Percentiles rank a stretch among this genome's conserved stretches.
Conservation (phyloP, 2,113 vertebrate genomes). For the Chaetura pelagica region DNA sequence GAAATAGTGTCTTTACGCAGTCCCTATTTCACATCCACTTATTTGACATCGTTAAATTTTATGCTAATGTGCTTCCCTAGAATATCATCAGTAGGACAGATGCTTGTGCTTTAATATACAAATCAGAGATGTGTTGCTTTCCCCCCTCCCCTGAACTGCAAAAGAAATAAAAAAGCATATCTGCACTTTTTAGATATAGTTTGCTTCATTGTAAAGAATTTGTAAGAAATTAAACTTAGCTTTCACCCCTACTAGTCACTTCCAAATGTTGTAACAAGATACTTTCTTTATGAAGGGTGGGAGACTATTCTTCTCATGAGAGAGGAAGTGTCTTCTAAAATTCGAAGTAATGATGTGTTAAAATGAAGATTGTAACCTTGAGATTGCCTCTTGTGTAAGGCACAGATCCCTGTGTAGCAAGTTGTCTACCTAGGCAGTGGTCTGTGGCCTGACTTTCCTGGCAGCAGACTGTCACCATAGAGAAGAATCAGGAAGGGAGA, state of each 20-base stretch:
- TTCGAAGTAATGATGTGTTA: neutral
- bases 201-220: slow-evolving; percentile 62
- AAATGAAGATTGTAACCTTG: neutral
- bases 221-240: slow-evolving; percentile 58
- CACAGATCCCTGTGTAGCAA: neutral
- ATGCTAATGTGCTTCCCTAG: slow-evolving; percentile 85
- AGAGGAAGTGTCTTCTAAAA: neutral
- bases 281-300: neutral
- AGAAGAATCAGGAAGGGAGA: neutral
- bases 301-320: neutral
- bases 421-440: neutral
- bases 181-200: slow-evolving; percentile 75
- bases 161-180: slow-evolving; percentile 70
- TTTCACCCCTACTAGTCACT: slow-evolving; percentile 43
- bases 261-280: slow-evolving; percentile 30
- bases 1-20: slow-evolving; percentile 85
- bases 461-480: neutral
- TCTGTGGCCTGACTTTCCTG: neutral
- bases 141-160: slow-evolving; percentile 62
- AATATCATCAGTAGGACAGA: slow-evolving; percentile 87
- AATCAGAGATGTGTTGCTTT: slow-evolving; percentile 81
- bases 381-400: neutral
- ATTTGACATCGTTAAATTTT: slow-evolving; percentile 88
- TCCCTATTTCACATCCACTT: slow-evolving; percentile 87
- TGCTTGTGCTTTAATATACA: slow-evolving; percentile 86